Percentiles rank a stretch among this genome's conserved stretches.
Evolutionary conservation across 2,113 vertebrate genomes (phyloP).

Genomic region (Cochlearius cochlearius): DNA sequence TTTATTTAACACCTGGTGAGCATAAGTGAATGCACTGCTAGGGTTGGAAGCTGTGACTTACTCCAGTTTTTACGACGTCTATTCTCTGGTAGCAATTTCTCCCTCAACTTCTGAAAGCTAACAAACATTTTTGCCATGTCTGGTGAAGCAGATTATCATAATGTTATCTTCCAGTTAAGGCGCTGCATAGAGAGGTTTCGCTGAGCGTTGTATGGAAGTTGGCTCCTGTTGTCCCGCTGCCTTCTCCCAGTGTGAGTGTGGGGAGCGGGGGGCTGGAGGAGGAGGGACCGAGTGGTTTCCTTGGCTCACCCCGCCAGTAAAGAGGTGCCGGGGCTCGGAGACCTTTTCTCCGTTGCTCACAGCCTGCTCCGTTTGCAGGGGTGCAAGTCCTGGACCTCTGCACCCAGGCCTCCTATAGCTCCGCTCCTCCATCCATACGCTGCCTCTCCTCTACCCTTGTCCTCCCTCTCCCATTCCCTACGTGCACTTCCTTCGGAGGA

Average conservation of each 20-base stretch:
- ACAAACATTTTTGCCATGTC: background rate
- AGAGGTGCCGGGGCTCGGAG: background rate
- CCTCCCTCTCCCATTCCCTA: background rate
- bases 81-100: background rate
- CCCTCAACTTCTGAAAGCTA: background rate
- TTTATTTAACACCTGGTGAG: slow-evolving; percentile 31
- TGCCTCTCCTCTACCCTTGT: background rate
- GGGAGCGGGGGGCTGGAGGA: background rate
- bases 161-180: background rate
- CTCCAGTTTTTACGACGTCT: background rate
- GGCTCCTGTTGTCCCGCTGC: background rate
- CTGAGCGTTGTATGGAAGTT: background rate
- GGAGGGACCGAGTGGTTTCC: background rate
- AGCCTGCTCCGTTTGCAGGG: background rate
- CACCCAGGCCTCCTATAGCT: background rate
- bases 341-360: background rate
- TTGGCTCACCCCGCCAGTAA: background rate
- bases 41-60: background rate
- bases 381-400: background rate
- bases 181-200: background rate
- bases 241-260: background rate
- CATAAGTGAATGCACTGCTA: background rate
- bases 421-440: accelerated
- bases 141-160: background rate
- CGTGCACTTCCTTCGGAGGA: accelerated